Evolutionary conservation across 2,113 vertebrate species (phyloP).

Genomic region (Limnothrissa miodon): DNA sequence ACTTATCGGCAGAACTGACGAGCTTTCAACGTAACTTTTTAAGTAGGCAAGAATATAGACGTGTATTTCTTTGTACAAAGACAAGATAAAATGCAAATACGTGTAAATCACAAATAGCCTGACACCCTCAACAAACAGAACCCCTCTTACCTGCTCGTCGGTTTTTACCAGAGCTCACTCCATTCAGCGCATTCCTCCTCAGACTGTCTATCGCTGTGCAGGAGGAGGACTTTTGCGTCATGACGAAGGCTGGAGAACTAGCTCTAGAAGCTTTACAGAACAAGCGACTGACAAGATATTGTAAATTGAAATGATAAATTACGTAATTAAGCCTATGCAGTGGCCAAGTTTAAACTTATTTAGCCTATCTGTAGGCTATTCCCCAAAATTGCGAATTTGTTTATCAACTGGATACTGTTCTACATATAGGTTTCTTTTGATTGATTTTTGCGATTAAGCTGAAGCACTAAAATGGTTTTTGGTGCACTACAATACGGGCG

Average conservation of each 20-base stretch:
- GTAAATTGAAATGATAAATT: neutral
- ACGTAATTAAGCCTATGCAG: neutral
- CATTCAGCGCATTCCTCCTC: slow-evolving; percentile 13
- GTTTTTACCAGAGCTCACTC: slow-evolving; percentile 4
- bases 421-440: no score
- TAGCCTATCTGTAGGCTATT: no score
- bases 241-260: neutral
- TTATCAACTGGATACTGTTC: neutral
- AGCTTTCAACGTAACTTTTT: neutral
- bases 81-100: neutral
- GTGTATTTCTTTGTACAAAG: no score
- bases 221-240: neutral
- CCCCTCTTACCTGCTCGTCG: neutral
- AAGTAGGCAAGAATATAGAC: neutral
- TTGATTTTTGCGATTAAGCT: no score
- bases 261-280: neutral
- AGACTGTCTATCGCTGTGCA: neutral
- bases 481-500: no score
- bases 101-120: neutral
- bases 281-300: neutral
- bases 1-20: neutral
- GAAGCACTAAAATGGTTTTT: no score
- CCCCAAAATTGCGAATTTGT: no score
- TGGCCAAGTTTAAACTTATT: no score
- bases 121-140: neutral